Evolutionary conservation across 2,113 vertebrate species (phyloP), one percentile per base, ranked within the genome.

Genomic region (Ranitomeya variabilis): DNA sequence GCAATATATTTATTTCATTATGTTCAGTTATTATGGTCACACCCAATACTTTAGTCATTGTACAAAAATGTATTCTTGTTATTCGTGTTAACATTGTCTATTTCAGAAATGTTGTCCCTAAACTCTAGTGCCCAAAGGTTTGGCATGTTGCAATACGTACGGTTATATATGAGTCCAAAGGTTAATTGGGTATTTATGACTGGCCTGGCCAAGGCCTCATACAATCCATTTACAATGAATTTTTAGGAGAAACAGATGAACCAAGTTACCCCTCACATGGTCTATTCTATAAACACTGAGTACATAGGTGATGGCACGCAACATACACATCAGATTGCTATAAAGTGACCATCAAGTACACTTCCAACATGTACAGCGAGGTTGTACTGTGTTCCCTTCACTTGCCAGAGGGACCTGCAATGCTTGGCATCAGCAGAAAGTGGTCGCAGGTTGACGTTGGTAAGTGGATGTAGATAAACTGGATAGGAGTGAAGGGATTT

Each of bases 341-440:
- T 15, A 7, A 15, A 19, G 45, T 15, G 45, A 52, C 21, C 23
- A 78, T 51, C 1, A 2, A 57, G 55, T 57, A 55, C 52, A 23
- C 11, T 52, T 78, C 62, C 62, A 66, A 52, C 15, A 19, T 52
- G 19, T 13, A 79, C 19, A 55, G 12, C 15, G 23, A 45, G 55
- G 11, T 18, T 54, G 60, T 52, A n/a, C 23, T 14, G 15, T 11
- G 18, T 54, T 77, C 73, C 15, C 57, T 16, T 74, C 85, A 69
- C 74, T 69, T 80, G 62, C 76, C 45, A 76, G 37, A 31, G 82
- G 74, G 82, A 77, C 81, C 60, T 89, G 87, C 87, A 85, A 89
- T 89, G 87, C 73, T 78, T 78, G n/a, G 23, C 59, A 54, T 10
- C 21, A 59, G 73, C 26, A 19, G 74, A 79, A 55, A 66, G 82